phyloP scores from a whole-genome alignment of 2,888 invertebrate genomes.

The Epinotia nisella region DNA sequence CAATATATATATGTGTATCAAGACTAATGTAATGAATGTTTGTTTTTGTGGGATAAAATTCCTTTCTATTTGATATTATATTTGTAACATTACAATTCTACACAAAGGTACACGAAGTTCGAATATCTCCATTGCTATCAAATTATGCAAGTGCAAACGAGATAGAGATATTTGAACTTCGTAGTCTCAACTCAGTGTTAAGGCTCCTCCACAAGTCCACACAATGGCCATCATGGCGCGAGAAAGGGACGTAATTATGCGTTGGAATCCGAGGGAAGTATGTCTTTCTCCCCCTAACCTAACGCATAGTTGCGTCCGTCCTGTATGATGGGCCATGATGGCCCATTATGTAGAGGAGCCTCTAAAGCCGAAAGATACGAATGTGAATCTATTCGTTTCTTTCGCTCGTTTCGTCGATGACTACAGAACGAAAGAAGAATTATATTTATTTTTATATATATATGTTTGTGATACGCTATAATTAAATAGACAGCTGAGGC shows the following conservation, averaged over 20 bases:
- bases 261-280: too few species aligned
- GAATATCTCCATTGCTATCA: background rate
- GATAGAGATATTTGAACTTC: background rate
- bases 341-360: background rate
- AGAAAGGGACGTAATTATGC: too few species aligned
- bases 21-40: conserved; percentile 1
- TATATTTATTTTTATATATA: background rate
- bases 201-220: too few species aligned
- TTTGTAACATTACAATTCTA: background rate
- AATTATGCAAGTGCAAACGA: background rate
- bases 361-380: background rate
- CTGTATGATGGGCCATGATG: too few species aligned
- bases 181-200: background rate
- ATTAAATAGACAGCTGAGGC: background rate
- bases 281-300: too few species aligned
- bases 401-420: background rate
- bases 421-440: background rate
- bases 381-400: background rate
- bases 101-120: background rate
- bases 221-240: too few species aligned
- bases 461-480: background rate
- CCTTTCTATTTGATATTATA: conserved; percentile 12
- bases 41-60: conserved; percentile 31
- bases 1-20: too few species aligned
- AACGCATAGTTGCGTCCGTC: too few species aligned